A percentile compares a stretch with the other conserved stretches of the same genome.
Conservation (phyloP, 1,140 invertebrate species). For the honey bee (Apis mellifera) region DNA sequence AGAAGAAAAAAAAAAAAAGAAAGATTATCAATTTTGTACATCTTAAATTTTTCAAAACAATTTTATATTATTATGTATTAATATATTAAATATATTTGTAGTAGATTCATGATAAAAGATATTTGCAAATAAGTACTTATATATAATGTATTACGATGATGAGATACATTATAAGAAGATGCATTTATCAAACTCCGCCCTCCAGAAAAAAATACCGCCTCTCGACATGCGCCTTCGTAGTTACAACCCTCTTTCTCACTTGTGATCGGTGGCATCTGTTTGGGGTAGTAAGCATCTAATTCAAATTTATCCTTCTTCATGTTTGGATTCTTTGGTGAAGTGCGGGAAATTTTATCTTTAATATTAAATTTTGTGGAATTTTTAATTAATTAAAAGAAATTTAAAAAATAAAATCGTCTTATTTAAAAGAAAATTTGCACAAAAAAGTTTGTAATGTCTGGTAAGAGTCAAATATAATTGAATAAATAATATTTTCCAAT, state of each 20-base stretch:
- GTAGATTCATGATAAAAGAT: no score
- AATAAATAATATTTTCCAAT: background rate
- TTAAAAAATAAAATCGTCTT: background rate
- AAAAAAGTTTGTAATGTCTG: constrained; percentile 54
- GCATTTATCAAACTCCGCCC: constrained; percentile 68
- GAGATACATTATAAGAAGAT: constrained; percentile 43
- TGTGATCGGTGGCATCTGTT: constrained; percentile 50
- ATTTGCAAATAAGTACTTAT: no score
- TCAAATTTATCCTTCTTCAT: constrained; percentile 22
- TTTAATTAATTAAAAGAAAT: no score
- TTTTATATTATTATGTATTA: no score
- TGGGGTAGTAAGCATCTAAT: constrained; percentile 29
- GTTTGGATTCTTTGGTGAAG: constrained; percentile 2
- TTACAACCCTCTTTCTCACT: constrained; percentile 45
- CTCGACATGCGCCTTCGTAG: constrained; percentile 66
- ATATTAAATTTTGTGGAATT: background rate
- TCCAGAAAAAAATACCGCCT: constrained; percentile 62
- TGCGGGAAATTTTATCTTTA: constrained; percentile 2
- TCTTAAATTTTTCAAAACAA: background rate
- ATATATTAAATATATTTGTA: no score
- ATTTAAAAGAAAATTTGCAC: background rate
- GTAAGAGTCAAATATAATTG: constrained; percentile 42
- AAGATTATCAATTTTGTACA: background rate
- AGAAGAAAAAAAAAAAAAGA: no score
- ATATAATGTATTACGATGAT: background rate